Evolutionary conservation across 2,113 vertebrate species (phyloP), one percentile per base, ranked within the genome.

Genomic region (Turdus rufiventris): DNA sequence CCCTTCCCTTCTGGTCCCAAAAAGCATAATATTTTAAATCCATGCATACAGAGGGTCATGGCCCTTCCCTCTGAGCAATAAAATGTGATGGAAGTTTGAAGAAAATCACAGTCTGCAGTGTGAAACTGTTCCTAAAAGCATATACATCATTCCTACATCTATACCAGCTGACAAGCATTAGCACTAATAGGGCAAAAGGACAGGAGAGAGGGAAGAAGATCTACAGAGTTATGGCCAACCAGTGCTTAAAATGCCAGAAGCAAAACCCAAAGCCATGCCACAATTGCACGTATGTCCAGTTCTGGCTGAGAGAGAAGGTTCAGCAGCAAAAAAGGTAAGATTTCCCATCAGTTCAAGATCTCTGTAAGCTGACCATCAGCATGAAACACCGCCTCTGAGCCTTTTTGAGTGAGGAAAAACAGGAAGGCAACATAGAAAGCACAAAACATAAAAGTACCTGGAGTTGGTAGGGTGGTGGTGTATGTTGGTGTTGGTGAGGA

Each of bases 31-130:
- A 10, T 62, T 43, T 6, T 34, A 62, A 53, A 43, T 21, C 4
- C 8, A 2, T 4, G 5, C n/a, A 57, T 7, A 28, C 5, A 56
- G 0, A 21, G 8, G 1, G 2, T 43, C 29, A 43, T 3, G 3
- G 4, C 2, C 20, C 14, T 31, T 12, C 4, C 23, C 24, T 56
- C 16, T 18, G 8, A 42, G 8, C 36, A 40, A 62, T 36, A 21
- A 72, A 2, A 20, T 47, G 6, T 56, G 23, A 6, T 67, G 2
- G 11, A 38, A 18, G 19, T 14, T 68, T 25, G n/a, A 3, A 72
- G 38, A 12, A 36, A 75, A 18, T 7, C 3, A 4, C 12, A 83
- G 14, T 12, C 26, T 51, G 12, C 7, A 51, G 18, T 50, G 9
- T 29, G 15, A 75, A 85, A 75, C 9, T 36, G 1, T 34, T 93